Base-by-base conservation (phyloP, 2,113 vertebrate genomes). In the Anoplopoma fimbria region DNA sequence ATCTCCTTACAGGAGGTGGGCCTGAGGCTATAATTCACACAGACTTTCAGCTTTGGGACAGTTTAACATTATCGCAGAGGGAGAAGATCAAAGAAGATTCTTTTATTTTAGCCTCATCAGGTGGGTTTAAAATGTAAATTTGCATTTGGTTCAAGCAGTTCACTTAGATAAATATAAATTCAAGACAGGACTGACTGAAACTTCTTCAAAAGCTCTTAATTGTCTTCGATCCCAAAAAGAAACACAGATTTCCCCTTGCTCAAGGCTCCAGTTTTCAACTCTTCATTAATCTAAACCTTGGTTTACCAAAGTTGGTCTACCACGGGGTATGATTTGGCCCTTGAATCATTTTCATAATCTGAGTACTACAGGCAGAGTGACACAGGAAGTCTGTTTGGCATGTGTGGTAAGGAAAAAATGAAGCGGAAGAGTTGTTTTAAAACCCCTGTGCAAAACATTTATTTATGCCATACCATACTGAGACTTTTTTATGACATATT, bases 1-100 rank as follows among this genome's bases (percentile, higher is more conserved):
- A 71, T 90, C 84, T 85, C 42, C 67, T 78, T 42, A 88, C 87
- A 93, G 93, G 89, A 93, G 88, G 75, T 88, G 57, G 74, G 82
- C 81, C 78, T 55, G 42, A 36, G 78, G 81, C 69, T 83, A 51
- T 58, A 42, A 72, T 38, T 34, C 79, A 69, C 31, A 34, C 55
- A 49, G 27, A 19, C 70, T 83, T 25, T 29, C 63, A 82, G 84
- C 65, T 89, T 73, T 4, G 3, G 36, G 77, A 71, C 51, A 63
- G n/a, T 27, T 47, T 19, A 57, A 34, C 27, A 51, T 60, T 53
- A 55, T 61, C 58, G 78, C 27, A 51, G 60, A 79, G 42, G 21
- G 21, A 27, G 64, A 58, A 15, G 34, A 60, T 72, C 3, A 57
- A 25, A 64, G 45, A 38, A 25, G 9, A 61, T 17, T 42, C 4